These are phyloP conservation scores for Cataglyphis cursor DNA, from an alignment of 2,888 invertebrate species.

Conservation along the genomic window DNA sequence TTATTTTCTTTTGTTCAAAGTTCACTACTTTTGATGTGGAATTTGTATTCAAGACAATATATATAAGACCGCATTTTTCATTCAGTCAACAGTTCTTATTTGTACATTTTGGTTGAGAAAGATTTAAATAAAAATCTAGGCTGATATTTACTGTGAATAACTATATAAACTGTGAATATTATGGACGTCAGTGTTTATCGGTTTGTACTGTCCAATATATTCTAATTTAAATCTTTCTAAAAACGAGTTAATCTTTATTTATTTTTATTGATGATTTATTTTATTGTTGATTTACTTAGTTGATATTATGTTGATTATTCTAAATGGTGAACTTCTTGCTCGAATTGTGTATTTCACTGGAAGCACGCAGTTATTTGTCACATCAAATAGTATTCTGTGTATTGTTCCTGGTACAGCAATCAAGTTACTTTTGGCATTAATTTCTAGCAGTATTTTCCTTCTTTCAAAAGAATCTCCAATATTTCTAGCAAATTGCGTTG, in stretches of 20 bases:
- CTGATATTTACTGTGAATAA: background rate
- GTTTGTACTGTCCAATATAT: background rate
- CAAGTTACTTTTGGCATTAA: constrained; percentile 79
- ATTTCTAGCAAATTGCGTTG: constrained; percentile 71
- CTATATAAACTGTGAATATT: background rate
- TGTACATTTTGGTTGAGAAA: background rate
- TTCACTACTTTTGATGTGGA: background rate
- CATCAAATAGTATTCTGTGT: constrained; percentile 90
- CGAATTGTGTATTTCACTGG: constrained; percentile 88
- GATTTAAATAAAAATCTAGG: background rate
- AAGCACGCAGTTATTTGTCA: constrained; percentile 91
- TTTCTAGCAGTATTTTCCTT: constrained; percentile 75
- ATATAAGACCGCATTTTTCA: background rate
- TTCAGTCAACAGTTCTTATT: background rate
- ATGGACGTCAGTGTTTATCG: background rate
- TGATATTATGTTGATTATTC: constrained; percentile 88
- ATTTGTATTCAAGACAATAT: background rate
- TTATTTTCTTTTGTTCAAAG: background rate
- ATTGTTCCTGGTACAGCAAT: constrained; percentile 78
- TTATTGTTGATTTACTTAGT: constrained; percentile 80
- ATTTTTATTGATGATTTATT: no score
- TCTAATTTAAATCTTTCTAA: background rate
- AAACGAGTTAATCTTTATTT: constrained; percentile 1
- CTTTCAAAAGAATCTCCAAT: constrained; percentile 60
- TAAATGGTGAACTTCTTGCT: constrained; percentile 89